These are phyloP conservation scores for Bombylius discolor DNA, from an alignment of 2,888 invertebrate genomes.

Conservation along the genomic window DNA sequence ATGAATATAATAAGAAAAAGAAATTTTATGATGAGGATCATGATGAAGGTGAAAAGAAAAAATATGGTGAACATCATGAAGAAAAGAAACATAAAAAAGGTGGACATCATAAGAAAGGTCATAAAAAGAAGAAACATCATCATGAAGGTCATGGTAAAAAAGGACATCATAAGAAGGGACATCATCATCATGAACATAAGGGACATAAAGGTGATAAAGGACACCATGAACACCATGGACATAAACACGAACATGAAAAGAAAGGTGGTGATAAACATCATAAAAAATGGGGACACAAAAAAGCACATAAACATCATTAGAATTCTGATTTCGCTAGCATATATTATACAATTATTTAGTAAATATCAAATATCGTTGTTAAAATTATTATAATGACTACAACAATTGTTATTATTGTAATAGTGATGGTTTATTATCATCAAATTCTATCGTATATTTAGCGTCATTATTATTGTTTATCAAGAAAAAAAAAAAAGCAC, in stretches of 20 bases:
- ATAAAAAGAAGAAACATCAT: slow-evolving; percentile 62
- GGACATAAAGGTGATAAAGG: slow-evolving; percentile 68
- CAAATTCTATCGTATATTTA: too few species aligned
- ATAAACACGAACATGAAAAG: slow-evolving; percentile 62
- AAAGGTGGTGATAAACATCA: slow-evolving; percentile 69
- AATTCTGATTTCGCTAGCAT: not conserved
- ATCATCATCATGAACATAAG: slow-evolving; percentile 64
- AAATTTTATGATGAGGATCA: slow-evolving; percentile 78
- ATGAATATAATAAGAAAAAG: slow-evolving; percentile 77
- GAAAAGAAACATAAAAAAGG: slow-evolving; percentile 72
- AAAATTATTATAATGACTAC: too few species aligned
- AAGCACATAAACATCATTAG: slow-evolving; percentile 2
- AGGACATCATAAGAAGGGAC: slow-evolving; percentile 66
- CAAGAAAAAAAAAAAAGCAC: too few species aligned
- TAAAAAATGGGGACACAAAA: slow-evolving; percentile 47
- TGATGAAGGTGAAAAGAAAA: slow-evolving; percentile 66
- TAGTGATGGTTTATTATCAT: too few species aligned
- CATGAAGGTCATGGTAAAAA: slow-evolving; percentile 69
- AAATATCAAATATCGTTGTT: too few species aligned
- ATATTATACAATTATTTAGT: too few species aligned
- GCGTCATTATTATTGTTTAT: too few species aligned
- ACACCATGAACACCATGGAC: slow-evolving; percentile 61
- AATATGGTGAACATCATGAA: slow-evolving; percentile 68
- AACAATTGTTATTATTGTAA: too few species aligned
- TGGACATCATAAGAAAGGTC: slow-evolving; percentile 67